Base-by-base conservation (phyloP, 2,113 vertebrate species). In the Rhipidura dahli region DNA sequence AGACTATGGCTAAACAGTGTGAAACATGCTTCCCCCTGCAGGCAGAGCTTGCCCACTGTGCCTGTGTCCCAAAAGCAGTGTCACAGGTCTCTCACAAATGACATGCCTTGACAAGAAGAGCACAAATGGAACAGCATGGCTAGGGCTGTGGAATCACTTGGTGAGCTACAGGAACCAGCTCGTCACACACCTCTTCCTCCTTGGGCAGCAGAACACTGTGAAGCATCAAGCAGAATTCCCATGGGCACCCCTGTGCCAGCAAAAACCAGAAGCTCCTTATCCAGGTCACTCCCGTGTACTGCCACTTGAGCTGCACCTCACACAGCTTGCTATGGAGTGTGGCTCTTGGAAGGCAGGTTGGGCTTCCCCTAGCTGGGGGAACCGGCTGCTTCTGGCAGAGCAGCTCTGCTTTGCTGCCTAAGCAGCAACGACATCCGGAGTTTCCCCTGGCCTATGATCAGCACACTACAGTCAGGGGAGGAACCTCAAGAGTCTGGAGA, bases 241-340 rank as follows among this genome's bases (percentile, higher is more conserved):
- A 73, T 35, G 61, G 37, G 51, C 73, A 68, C 5, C 3, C 30
- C 28, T 3, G 7, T 53, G 45, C 31, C 81, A 85, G 61, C n/a
- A 90, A 68, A 90, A 93, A 63, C 50, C 89, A 82, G 18, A 9
- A 73, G 76, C 53, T 88, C 60, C 50, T 94, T 61, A 49, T 68
- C 60, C 69, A 89, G 49, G 44, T 80, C 63, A 90, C 11, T 73
- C 72, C 75, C 35, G 33, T 0, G 17, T 51, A 51, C 47, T 42
- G 42, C 37, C 51, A 54, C 86, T 84, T 80, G 39, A 89, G 51
- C 51, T 3, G 10, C 9, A 6, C 60, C 47, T 89, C 83, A 54
- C 37, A 21, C 0, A 10, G 61, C 23, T 28, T 70, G 50, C 54
- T 33, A 64, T 0, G 2, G 49, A 69, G 9, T 0, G 0, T 17